Evolutionary conservation across 2,113 vertebrate species (phyloP).

Genomic region (Rallus limicola): DNA sequence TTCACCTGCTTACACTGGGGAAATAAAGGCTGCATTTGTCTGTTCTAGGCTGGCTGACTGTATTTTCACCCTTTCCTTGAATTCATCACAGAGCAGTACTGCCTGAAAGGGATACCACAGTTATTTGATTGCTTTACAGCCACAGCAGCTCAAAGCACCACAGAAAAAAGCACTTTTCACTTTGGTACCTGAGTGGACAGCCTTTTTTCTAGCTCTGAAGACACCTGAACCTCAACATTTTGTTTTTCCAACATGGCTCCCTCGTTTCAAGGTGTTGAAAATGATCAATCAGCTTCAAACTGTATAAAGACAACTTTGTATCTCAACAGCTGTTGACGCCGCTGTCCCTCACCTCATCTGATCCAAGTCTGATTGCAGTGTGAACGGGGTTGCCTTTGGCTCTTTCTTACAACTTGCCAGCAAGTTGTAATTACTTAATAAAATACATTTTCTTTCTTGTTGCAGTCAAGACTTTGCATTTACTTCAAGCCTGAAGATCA

Average conservation of each 20-base stretch:
- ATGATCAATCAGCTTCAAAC: not conserved
- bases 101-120: not conserved
- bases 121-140: not conserved
- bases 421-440: not conserved
- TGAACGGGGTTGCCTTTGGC: rapidly evolving
- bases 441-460: not conserved
- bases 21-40: not conserved
- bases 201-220: not conserved
- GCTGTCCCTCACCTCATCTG: not conserved
- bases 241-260: not conserved
- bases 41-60: not conserved
- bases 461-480: not conserved
- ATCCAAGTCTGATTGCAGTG: not conserved
- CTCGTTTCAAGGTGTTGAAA: not conserved
- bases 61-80: not conserved
- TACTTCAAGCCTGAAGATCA: not conserved
- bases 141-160: not conserved
- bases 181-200: rapidly evolving
- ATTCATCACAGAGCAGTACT: not conserved
- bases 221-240: not conserved
- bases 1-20: not conserved
- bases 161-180: not conserved
- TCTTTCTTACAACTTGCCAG: not conserved
- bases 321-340: not conserved
- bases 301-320: not conserved